Conservation (phyloP, 2,113 vertebrate species). For the Tyrannus savana region DNA sequence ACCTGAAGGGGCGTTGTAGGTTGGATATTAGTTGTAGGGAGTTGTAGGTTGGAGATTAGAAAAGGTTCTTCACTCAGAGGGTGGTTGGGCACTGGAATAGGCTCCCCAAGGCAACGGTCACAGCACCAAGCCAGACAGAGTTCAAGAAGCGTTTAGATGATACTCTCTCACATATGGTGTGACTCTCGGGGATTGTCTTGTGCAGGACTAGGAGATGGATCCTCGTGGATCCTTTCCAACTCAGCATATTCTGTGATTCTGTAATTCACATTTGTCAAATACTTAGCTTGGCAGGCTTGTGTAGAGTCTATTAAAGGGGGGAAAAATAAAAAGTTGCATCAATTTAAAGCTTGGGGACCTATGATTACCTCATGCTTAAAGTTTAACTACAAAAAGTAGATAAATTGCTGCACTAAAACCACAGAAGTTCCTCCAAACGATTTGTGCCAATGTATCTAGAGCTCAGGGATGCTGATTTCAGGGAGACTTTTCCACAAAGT, state of each 20-base stretch:
- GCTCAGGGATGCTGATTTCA: slow-evolving; percentile 63
- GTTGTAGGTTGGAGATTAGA: neutral
- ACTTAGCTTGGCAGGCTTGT: neutral
- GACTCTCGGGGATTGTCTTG: neutral
- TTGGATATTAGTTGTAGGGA: neutral
- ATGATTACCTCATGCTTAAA: slow-evolving; percentile 72
- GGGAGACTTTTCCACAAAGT: slow-evolving; percentile 40
- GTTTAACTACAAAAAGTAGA: slow-evolving; percentile 75
- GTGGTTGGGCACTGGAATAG: neutral
- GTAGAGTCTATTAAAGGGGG: slow-evolving; percentile 43
- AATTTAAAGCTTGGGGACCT: slow-evolving; percentile 74
- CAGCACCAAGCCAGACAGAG: neutral
- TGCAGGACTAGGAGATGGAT: neutral
- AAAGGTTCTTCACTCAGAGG: neutral
- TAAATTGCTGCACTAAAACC: slow-evolving; percentile 71
- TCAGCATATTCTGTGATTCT: neutral
- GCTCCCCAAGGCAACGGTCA: neutral
- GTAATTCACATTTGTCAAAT: neutral
- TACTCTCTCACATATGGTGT: neutral
- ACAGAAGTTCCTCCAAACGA: slow-evolving; percentile 56
- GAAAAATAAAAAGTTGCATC: slow-evolving; percentile 27
- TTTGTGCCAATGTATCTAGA: slow-evolving; percentile 62
- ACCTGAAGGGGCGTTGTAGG: neutral
- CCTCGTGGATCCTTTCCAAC: neutral
- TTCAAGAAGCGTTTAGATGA: neutral